Evolutionary conservation across 1,140 invertebrate genomes (phyloP), one percentile per base, ranked within the genome.

Genomic region (Saccostrea cuccullata): DNA sequence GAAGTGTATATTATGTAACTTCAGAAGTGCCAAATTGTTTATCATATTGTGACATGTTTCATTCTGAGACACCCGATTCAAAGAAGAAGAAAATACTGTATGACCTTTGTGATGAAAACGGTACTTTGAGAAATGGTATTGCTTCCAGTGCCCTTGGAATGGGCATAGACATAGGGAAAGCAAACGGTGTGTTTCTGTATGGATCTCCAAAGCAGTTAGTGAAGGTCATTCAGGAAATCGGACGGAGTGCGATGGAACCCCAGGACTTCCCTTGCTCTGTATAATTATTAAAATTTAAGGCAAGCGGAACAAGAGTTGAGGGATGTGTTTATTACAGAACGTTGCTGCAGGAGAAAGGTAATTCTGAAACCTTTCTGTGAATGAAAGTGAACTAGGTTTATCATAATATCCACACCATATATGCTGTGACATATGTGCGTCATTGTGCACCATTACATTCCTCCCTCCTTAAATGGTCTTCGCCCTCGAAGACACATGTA

Each of bases 81-180:
- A 85, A 73, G 1, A 86, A 88, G 55, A 60, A 86, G 17, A 82
- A 73, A 70, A 73, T 86, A 1, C 30, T 86, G 13, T 3, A 40
- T 47, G 60, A 26, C 23, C 36, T 86, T 47, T 70, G 40, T 13
- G 17, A 77, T 20, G 15, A 36, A 67, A 20, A 86, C 11, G n/a
- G 64, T 13, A 13, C 23, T 8, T 47, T 70, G 20, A 73, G 12
- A 47, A n/a, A 73, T 73, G 85, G 73, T 12, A 73, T 86, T 73
- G 85, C 85, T 5, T 73, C 85, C 36, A 86, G 40, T 86, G 85
- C 67, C 17, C 40, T 86, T 56, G 84, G 87, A 56, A 88, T 88
- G 87, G 87, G 87, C 11, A 85, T 88, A 30, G 58, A 84, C 60
- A 56, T 87, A 13, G 26, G 15, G 15, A 67, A 13, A 8, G 47